phyloP scores from a whole-genome alignment of 2,113 vertebrate genomes.

The Meleagris gallopavo region DNA sequence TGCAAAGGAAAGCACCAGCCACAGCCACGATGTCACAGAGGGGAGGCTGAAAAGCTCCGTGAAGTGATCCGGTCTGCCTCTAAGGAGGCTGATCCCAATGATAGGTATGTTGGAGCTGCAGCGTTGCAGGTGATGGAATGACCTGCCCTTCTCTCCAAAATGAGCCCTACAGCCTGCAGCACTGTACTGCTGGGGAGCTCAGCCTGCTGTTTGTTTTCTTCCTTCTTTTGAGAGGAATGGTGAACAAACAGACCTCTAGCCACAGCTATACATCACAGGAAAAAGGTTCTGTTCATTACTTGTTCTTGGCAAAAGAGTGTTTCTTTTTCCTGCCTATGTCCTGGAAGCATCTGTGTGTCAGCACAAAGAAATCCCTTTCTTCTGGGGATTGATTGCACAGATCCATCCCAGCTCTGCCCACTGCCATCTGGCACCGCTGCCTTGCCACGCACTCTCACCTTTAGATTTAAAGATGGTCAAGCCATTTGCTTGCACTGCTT shows the following conservation, averaged over 20 bases:
- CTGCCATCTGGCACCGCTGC: background rate
- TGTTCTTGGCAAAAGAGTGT: background rate
- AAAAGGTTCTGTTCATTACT: background rate
- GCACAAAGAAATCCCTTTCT: background rate
- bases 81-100: background rate
- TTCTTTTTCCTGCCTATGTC: fast-evolving
- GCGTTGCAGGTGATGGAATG: background rate
- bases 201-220: background rate
- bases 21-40: background rate
- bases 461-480: background rate
- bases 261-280: background rate
- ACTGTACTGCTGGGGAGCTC: background rate
- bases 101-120: background rate
- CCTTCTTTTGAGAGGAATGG: background rate
- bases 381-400: background rate
- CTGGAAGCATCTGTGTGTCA: background rate
- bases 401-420: background rate
- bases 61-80: background rate
- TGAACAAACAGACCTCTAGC: background rate
- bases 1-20: background rate
- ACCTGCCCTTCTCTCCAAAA: background rate
- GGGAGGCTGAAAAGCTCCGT: background rate
- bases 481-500: background rate
- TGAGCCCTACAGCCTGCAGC: background rate
- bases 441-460: background rate